phyloP scores from a whole-genome alignment of 2,888 invertebrate species.

The Peribatodes rhomboidaria region DNA sequence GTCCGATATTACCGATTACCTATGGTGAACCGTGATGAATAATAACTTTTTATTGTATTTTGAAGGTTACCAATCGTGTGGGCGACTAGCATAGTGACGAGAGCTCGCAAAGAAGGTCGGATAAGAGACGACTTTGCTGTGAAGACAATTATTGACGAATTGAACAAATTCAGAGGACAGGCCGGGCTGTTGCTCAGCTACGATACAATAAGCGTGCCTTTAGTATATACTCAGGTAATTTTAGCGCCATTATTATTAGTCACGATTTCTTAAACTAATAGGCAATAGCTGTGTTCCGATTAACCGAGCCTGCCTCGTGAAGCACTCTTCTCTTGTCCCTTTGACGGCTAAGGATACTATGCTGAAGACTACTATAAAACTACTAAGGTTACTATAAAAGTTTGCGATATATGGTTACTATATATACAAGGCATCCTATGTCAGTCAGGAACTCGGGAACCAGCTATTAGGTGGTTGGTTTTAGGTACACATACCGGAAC shows the following conservation, averaged over 20 bases:
- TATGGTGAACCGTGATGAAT: slow-evolving; percentile 13
- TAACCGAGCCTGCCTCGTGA: too few species aligned
- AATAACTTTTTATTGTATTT: slow-evolving; percentile 36
- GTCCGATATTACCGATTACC: slow-evolving; percentile 24
- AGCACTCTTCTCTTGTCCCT: too few species aligned
- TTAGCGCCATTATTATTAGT: neutral
- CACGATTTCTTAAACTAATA: too few species aligned
- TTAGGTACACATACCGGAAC: too few species aligned
- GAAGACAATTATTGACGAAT: slow-evolving; percentile 95
- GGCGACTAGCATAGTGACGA: slow-evolving; percentile 95
- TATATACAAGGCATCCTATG: too few species aligned
- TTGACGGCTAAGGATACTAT: too few species aligned
- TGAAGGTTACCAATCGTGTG: slow-evolving; percentile 94
- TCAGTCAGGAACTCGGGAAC: too few species aligned
- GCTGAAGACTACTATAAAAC: too few species aligned
- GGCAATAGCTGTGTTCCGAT: too few species aligned
- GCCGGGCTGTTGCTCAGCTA: slow-evolving; percentile 92
- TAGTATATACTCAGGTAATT: slow-evolving; percentile 92
- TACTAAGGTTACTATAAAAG: too few species aligned
- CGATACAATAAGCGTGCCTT: slow-evolving; percentile 92
- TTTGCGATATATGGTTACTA: too few species aligned
- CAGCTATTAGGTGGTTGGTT: too few species aligned
- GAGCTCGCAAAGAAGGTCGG: slow-evolving; percentile 95
- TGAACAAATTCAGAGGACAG: slow-evolving; percentile 94
- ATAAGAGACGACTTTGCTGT: slow-evolving; percentile 97